Base-by-base conservation (phyloP, 1,140 invertebrate genomes). In the Mizuhopecten yessoensis region DNA sequence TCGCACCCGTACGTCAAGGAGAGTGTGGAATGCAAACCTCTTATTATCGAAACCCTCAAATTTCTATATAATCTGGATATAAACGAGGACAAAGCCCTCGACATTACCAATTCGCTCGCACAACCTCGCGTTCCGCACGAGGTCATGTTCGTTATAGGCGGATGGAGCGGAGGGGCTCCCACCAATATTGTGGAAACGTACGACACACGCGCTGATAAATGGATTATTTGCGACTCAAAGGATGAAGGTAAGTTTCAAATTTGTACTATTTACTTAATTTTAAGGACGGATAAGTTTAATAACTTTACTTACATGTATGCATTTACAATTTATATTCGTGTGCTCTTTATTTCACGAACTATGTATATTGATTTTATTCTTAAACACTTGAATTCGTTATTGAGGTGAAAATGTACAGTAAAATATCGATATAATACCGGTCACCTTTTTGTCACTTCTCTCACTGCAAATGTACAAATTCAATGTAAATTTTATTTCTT, bases 111-210 rank as follows among this genome's bases (percentile, higher is more conserved):
- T 88, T 95, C 94, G 1, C 90, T 96, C 39, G 94, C 94, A 9
- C 93, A 92, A 36, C 96, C 95, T 0, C 90, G 95, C 34, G 93
- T 96, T 29, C 96, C 96, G n/a, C 94, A 96, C 90, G 96, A 96
- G 91, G 91, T 96, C 13, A 49, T 96, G 86, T 96, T 97, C 87
- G 98, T 97, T 0, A 97, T 98, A 88, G 98, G 98, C 3, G 98
- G 98, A 0, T 98, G 98, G 98, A 97, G 97, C 90, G 97, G 97
- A 0, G 97, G 97, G 1, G 97, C 97, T 13, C 97, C 98, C 0
- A 98, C 98, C 0, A 97, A 97, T 95, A 97, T 97, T 91, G 97
- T 98, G 10, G 98, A 98, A 95, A 98, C 98, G 0, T 98, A 98
- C 95, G 98, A 98, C 94, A 98, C 98, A 0, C 95, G 98, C 91